Base-by-base conservation (phyloP, 2,888 invertebrate genomes). In the Brenthis hecate region DNA sequence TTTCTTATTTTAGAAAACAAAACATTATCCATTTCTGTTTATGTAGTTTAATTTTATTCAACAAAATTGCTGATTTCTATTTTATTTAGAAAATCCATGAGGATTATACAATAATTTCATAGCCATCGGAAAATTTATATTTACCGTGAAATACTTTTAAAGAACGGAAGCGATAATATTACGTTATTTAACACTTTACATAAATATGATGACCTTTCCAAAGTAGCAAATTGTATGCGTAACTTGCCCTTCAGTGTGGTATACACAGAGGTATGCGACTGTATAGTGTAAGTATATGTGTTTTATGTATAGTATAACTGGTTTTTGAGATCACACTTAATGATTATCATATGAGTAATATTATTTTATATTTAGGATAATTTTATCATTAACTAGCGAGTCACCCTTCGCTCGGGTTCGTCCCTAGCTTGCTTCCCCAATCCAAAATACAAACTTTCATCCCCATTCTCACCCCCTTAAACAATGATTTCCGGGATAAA, bases 181-280 rank as follows among this genome's bases (percentile, higher is more conserved):
- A 51, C 36, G 53, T 36, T 6, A 28, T 16, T 55, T 64, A 64
- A 54, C 6, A 60, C 19, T 32, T 57, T 36, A 56, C 13, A 8
- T 23, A 36, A 69, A 65, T 56, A 60, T 61, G 51, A 56, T 69
- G 60, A 60, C 65, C 60, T 65, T 61, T 69, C 60, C 51, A 53
- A 60, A 69, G 65, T 69, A 51, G 16, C 36, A 28, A 4, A 28
- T 28, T 28, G 50, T 43, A 61, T 60, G 56, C 65, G 56, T 65
- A 65, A 61, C 56, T 69, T 56, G 65, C 60, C 68, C 68, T 69
- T 69, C 65, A 65, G 50, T 62, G 36, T 53, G 36, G 19, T 62
- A 53, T 28, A 14, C 28, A 50, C 60, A 60, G 6, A 36, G 0
- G 11, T 65, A 69, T 68, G 68, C 65, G 56, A 69, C 51, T 50